Conservation (phyloP, 2,888 invertebrate species). For the Liodrosophila aerea region DNA sequence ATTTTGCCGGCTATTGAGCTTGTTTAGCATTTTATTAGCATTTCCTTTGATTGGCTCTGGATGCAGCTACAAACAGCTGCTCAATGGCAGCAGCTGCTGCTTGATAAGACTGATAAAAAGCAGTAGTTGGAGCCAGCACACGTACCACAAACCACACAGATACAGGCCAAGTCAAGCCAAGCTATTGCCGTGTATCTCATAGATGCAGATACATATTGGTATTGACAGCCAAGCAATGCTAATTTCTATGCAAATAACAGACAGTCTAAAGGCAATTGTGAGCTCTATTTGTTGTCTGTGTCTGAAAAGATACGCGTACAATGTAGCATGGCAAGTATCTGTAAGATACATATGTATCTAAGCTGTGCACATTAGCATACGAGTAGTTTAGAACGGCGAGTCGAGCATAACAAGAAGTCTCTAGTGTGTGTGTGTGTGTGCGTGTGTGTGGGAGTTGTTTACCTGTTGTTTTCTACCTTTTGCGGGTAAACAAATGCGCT, state of each 20-base stretch:
- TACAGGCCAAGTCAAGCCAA: too few relatives aligned
- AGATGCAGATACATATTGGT: too few relatives aligned
- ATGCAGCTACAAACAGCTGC: constrained; percentile 38
- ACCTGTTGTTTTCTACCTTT: constrained; percentile 24
- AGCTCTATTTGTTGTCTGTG: constrained; percentile 36
- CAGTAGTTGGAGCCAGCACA: too few relatives aligned
- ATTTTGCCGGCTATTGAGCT: constrained; percentile 43
- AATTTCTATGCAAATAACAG: constrained; percentile 39
- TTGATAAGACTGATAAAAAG: too few relatives aligned
- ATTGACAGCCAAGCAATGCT: constrained; percentile 19
- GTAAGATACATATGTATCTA: neutral
- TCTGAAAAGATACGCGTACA: neutral
- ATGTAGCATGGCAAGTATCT: too few relatives aligned
- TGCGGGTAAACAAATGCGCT: constrained; percentile 50
- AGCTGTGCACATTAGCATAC: too few relatives aligned
- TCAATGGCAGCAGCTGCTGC: constrained; percentile 4
- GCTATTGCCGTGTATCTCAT: too few relatives aligned
- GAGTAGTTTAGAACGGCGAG: too few relatives aligned
- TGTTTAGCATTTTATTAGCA: constrained; percentile 58
- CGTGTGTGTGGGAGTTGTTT: constrained; percentile 5
- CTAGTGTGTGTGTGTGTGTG: too few relatives aligned
- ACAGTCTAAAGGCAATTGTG: constrained; percentile 14
- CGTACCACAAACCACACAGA: too few relatives aligned
- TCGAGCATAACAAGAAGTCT: too few relatives aligned
- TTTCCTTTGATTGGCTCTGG: constrained; percentile 52